Conservation (phyloP, 2,113 vertebrate species). For the Romanogobio albipinnatus region DNA sequence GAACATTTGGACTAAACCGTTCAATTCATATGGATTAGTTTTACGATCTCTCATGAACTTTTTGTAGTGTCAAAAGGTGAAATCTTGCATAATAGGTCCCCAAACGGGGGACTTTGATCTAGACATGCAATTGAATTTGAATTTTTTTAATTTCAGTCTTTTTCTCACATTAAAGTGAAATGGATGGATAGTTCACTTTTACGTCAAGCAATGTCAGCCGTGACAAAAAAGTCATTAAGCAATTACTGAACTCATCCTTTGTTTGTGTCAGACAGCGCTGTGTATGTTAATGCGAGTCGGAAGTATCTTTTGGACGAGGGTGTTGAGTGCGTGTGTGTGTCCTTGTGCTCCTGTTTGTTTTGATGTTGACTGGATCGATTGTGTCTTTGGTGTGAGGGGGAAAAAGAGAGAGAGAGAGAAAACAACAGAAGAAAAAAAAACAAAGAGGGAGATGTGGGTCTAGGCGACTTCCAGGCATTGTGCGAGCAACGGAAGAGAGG, state of each 20-base stretch:
- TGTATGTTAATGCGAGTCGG: slow-evolving; percentile 59
- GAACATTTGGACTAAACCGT: too few relatives aligned
- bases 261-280: slow-evolving; percentile 48
- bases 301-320: slow-evolving; percentile 60
- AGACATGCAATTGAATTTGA: not conserved
- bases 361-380: slow-evolving; percentile 64
- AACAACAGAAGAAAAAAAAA: slow-evolving; percentile 74
- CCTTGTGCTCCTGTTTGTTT: slow-evolving; percentile 70
- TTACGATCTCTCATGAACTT: too few relatives aligned
- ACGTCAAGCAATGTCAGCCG: not conserved
- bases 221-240: slow-evolving; percentile 13
- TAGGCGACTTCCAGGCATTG: slow-evolving; percentile 81
- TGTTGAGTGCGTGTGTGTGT: slow-evolving; percentile 59
- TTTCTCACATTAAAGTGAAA: not conserved
- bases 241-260: not conserved
- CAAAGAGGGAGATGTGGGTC: slow-evolving; percentile 74
- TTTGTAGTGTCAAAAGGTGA: too few relatives aligned
- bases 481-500: slow-evolving; percentile 74
- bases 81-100: too few relatives aligned
- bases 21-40: too few relatives aligned
- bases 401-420: slow-evolving; percentile 56
- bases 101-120: too few relatives aligned
- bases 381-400: slow-evolving; percentile 56
- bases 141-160: too few relatives aligned
- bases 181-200: not conserved